Base-by-base conservation (phyloP, 2,113 vertebrate genomes). In the Chaenocephalus aceratus region DNA sequence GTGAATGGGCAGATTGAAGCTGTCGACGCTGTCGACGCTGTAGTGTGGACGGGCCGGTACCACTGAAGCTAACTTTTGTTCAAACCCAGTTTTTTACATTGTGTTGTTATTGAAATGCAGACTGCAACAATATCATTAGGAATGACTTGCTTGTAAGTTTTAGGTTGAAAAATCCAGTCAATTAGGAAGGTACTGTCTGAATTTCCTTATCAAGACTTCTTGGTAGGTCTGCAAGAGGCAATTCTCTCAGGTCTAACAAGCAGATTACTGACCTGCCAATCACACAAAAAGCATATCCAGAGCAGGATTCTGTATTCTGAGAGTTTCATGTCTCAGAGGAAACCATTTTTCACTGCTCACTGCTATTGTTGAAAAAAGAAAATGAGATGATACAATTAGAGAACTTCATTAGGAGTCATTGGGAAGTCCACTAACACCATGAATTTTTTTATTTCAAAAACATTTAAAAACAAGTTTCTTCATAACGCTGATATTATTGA, bases 201-300 rank as follows among this genome's bases (percentile, higher is more conserved):
- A 67, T 52, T 52, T 61, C 44, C 54, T 69, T 75, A 44, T 63
- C 36, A 59, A 58, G 58, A 68, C 62, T 8, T 23, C 44, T 61
- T 6, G 5, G 26, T 69, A 76, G 30, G 52, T 62, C 57, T 71
- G 18, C 21, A 30, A 70, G 76, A 64, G 48, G 46, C 57, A 71
- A 15, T 79, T 66, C 48, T 85, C 16, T 60, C n/a, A 30, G 14
- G 41, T 61, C 48, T 56, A 68, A 76, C 58, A 52, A 64, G 51
- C 54, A 12, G 62, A 77, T 85, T 52, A 72, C 46, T 69, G 23
- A 73, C 26, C 56, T 52, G 57, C 56, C 64, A 60, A 23, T 73
- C 58, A 63, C 53, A 75, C 59, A 77, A 58, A 60, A 52, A 4
- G 6, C 0, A 18, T 7, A 30, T 60, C 18, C 13, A 11, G 44